Base-by-base conservation (phyloP, 1,140 invertebrate species). In the Rhagoletis pomonella region DNA sequence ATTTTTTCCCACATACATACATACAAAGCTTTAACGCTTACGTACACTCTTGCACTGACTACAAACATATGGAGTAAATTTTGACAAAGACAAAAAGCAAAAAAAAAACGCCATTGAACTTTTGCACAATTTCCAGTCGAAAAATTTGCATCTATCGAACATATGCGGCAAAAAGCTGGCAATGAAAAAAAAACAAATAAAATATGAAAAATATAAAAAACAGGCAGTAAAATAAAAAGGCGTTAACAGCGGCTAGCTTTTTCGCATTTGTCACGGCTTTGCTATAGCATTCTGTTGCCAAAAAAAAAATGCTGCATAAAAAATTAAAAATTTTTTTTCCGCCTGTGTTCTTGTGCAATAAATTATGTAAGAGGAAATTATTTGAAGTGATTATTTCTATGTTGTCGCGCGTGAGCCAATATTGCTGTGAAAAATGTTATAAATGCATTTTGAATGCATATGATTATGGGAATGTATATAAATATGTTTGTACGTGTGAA, bases 61-160 rank as follows among this genome's bases (percentile, higher is more conserved):
- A 29, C 29, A 29, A 29, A 29, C 60, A n/a, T 62, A 62, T 62
- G 60, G 1, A 29, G 29, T 1, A 29, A 29, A 29, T 62, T 55
- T 55, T 9, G 9, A 55, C 4, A 55, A 6, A 55, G 9, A 55
- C 4, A 55, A 55, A 55, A 55, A 55, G 17, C 60, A 62, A 62
- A 19, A n/a, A 50, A 81, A 55, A 55, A 81, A 42, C 50, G 47
- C 47, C n/a, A 81, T 42, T 81, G 73, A 47, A 17, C 47, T 81
- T 81, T 58, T 81, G 44, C 73, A 81, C 50, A 81, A 47, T 81
- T 81, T 81, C 73, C 73, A 81, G 47, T 55, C 9, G 73, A n/a
- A 81, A 81, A 81, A 81, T 81, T 29, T 81, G 73, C 73, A 81
- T 81, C 55, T 81, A 81, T 81, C 47, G 73, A 81, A 77, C 69